Base-by-base conservation (phyloP, 2,113 vertebrate species). In the Athene noctua region DNA sequence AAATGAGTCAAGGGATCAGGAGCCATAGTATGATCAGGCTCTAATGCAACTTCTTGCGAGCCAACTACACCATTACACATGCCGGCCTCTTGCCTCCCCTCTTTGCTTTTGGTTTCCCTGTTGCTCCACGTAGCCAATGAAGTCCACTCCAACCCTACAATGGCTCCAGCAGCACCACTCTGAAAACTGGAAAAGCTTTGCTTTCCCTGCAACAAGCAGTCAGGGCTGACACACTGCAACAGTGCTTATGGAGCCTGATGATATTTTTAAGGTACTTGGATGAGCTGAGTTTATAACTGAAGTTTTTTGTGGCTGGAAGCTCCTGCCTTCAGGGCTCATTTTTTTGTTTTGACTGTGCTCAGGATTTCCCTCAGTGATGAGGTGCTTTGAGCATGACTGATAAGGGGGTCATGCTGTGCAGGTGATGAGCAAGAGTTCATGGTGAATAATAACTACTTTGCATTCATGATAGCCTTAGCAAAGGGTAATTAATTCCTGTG, bases 161-260 rank as follows among this genome's bases (percentile, higher is more conserved):
- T 0, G 4, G 16, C 40, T 86, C 51, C 70, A 67, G 23, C 1
- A 0, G 13, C 46, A 80, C 20, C 14, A 5, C 16, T 62, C 51
- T 5, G 16, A 71, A 78, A 92, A 61, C 0, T 1, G 17, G n/a
- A 52, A 67, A 77, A 63, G 20, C 9, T 75, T 54, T 49, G 25
- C 32, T 63, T 75, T 36, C 21, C 52, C 25, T 80, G 20, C 15
- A 67, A 30, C 34, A 40, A 38, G 30, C 20, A 20, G 38, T 5
- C 2, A 2, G 36, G 5, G 11, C 6, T 73, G 54, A 46, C 61
- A 32, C 4, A 2, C 21, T 49, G 34, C 70, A 72, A 34, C 15
- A 51, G 63, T 3, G 7, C 44, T 78, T 72, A n/a, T 51, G 51
- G 23, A 92, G 57, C 36, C 52, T 61, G 42, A n/a, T 25, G 59